Conservation (phyloP, 2,797 vertebrate species). For the Heliangelus exortis region DNA sequence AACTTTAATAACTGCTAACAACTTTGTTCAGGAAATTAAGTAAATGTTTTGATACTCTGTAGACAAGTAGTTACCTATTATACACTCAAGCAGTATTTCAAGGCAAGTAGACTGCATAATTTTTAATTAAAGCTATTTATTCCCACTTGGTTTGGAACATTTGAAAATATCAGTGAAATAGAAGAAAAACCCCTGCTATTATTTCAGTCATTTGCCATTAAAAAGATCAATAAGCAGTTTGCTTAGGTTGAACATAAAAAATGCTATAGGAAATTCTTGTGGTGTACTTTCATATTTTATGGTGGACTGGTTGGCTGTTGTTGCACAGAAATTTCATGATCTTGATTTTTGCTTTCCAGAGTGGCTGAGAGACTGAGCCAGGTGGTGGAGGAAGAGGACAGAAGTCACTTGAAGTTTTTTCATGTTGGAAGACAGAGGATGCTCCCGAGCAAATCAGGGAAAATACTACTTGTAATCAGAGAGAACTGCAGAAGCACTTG, state of each 20-base stretch:
- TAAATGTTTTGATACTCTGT: background rate
- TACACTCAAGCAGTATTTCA: background rate
- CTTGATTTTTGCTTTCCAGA: constrained; percentile 11
- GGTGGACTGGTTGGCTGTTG: background rate
- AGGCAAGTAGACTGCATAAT: background rate
- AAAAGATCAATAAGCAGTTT: background rate
- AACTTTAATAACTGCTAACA: background rate
- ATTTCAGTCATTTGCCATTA: background rate
- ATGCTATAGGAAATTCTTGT: background rate
- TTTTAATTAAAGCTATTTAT: background rate
- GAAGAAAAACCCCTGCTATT: no score
- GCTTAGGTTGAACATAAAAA: background rate
- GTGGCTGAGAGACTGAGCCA: background rate
- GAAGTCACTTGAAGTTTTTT: background rate
- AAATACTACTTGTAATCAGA: background rate
- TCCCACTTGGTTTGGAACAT: background rate
- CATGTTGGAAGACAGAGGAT: background rate
- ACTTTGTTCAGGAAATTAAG: background rate
- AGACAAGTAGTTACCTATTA: background rate
- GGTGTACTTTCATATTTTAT: background rate
- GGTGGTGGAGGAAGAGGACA: background rate
- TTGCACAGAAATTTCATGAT: background rate
- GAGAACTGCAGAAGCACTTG: background rate
- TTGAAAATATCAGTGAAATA: background rate
- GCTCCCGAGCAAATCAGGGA: background rate